Percentiles rank a stretch among this genome's conserved stretches.
Evolutionary conservation across 2,113 vertebrate species (phyloP).

Genomic region (Orcinus orca): DNA sequence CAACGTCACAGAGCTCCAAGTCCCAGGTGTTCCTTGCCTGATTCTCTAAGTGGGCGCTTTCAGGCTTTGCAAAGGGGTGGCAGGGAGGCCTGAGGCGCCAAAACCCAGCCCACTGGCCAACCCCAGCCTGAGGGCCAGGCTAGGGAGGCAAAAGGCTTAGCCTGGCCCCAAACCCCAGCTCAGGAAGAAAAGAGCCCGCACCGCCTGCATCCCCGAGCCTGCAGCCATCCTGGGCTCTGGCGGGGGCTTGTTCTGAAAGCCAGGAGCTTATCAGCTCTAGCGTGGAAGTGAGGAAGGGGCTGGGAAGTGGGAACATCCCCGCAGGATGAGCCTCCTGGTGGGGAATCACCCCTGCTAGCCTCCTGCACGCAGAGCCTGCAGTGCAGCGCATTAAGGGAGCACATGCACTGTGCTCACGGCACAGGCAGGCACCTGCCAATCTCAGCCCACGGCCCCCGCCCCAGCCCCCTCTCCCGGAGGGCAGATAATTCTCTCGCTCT

Average conservation of each 20-base stretch:
- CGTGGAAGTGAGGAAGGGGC: neutral
- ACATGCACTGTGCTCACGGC: conserved; percentile 39
- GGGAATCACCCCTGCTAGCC: neutral
- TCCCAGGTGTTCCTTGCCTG: neutral
- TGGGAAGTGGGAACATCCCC: neutral
- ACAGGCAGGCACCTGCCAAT: conserved; percentile 82
- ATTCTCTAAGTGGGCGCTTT: neutral
- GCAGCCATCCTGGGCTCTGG: neutral
- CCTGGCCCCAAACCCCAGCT: neutral
- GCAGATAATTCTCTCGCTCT: conserved; percentile 77
- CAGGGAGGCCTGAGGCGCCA: neutral
- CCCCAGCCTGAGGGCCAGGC: neutral
- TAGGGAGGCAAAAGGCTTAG: neutral
- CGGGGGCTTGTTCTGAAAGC: neutral
- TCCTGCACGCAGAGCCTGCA: conserved; percentile 55
- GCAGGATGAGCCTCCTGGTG: conserved; percentile 59
- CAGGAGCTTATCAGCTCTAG: neutral
- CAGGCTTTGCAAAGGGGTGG: neutral
- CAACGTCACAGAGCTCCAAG: neutral
- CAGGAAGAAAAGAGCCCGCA: neutral
- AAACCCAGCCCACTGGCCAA: neutral
- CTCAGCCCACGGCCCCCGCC: conserved; percentile 77
- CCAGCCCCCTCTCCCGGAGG: conserved; percentile 80
- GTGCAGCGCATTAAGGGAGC: conserved; percentile 64
- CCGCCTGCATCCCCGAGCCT: neutral